A percentile compares a stretch with the other conserved stretches of the same genome.
These are phyloP conservation scores for Varecia variegata DNA, from an alignment of 2,797 vertebrate genomes.

Conservation along the genomic window DNA sequence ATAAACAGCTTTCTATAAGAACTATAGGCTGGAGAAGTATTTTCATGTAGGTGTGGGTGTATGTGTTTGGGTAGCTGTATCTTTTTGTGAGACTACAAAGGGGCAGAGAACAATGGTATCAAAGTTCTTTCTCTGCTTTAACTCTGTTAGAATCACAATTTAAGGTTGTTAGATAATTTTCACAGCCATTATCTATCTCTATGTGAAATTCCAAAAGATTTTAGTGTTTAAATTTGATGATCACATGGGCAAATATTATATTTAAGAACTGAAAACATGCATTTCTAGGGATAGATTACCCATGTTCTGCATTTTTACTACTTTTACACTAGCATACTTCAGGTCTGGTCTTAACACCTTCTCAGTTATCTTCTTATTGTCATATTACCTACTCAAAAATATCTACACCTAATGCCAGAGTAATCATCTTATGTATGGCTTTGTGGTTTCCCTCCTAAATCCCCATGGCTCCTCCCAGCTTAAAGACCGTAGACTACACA, in stretches of 20 bases:
- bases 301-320: neutral
- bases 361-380: neutral
- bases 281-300: neutral
- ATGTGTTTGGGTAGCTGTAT: neutral
- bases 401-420: neutral
- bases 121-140: neutral
- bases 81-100: neutral
- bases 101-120: neutral
- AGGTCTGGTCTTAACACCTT: neutral
- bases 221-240: constrained; percentile 12
- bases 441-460: neutral
- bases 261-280: neutral
- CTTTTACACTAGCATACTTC: neutral
- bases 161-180: neutral
- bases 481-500: neutral
- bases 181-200: neutral
- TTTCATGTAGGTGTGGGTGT: neutral
- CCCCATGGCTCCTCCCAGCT: neutral
- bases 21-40: neutral
- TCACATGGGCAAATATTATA: neutral
- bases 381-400: neutral
- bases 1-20: neutral
- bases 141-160: neutral
- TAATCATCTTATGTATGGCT: neutral
- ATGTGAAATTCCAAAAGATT: neutral